Evolutionary conservation across 1,140 invertebrate species (phyloP), one percentile per base, ranked within the genome.

Genomic region (Anoplophora glabripennis): DNA sequence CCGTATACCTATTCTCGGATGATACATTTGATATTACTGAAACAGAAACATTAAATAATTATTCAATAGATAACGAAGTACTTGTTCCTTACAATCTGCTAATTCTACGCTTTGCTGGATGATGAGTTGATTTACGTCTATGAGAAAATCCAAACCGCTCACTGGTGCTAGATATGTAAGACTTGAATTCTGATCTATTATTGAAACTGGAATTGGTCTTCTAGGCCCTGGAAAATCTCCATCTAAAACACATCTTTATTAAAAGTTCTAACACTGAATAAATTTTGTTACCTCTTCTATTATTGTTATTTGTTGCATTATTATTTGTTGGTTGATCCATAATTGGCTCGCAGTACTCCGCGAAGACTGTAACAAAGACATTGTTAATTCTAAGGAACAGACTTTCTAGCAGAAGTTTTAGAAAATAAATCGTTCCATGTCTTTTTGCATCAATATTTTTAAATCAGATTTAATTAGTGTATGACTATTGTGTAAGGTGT

Each of bases 1-100:
- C 75, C 54, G 81, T 81, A 71, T 84, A 87, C 33, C 84, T 77
- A 68, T 85, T 86, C 72, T 86, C 84, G 0, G 84, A 84, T 2
- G 75, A 72, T 0, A 78, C 71, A 57, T 66, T 64, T 38, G 72
- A 49, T 45, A 75, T 53, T 49, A 75, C 73, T 75, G 34, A 40
- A 65, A 65, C 53, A 57, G 21, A 51, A 18, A 49, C 10, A 40
- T 21, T 1, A 35, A 38, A 12, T 40, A 28, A 47, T 40, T 55
- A 33, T 17, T 47, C 3, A 14, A 52, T 33, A 44, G 11, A 34
- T 12, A 10, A 9, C 11, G n/a, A 14, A 58, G 21, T 7, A 14
- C 15, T 58, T 54, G 21, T 54, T 54, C 14, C 79, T 77, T 71
- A 83, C 82, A 66, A 51, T 83, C 81, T 62, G 71, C 74, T 3